Evolutionary conservation across 2,797 vertebrate species (phyloP).

Genomic region (Sebastes umbrosus): DNA sequence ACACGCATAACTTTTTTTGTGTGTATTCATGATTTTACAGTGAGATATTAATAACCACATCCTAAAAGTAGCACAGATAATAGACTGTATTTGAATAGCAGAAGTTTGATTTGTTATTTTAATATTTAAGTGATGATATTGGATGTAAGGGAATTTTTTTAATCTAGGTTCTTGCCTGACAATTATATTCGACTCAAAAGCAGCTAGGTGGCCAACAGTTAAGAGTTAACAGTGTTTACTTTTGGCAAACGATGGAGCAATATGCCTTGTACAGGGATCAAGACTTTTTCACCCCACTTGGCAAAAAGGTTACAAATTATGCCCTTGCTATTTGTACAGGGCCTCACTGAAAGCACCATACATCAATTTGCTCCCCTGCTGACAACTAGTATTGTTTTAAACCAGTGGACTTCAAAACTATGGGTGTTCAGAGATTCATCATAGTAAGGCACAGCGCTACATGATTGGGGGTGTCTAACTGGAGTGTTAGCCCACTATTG

Average conservation of each 20-base stretch:
- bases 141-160: not conserved
- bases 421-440: slow-evolving; percentile 32
- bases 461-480: slow-evolving; percentile 1
- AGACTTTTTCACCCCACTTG: not conserved
- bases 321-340: slow-evolving; percentile 15
- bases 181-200: not conserved
- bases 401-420: slow-evolving; percentile 1
- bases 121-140: not conserved
- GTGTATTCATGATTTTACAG: not conserved
- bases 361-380: slow-evolving; percentile 30
- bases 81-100: not conserved
- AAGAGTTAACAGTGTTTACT: not conserved
- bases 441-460: not conserved
- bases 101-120: not conserved
- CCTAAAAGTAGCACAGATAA: not conserved
- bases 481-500: not conserved
- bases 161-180: not conserved
- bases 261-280: not conserved
- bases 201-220: not conserved
- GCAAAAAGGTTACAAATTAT: slow-evolving; percentile 43
- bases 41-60: not conserved
- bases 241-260: not conserved
- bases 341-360: slow-evolving; percentile 27
- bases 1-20: not conserved
- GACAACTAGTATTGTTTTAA: slow-evolving; percentile 41